phyloP scores from a whole-genome alignment of 2,888 invertebrate species.

The Chesias legatella region DNA sequence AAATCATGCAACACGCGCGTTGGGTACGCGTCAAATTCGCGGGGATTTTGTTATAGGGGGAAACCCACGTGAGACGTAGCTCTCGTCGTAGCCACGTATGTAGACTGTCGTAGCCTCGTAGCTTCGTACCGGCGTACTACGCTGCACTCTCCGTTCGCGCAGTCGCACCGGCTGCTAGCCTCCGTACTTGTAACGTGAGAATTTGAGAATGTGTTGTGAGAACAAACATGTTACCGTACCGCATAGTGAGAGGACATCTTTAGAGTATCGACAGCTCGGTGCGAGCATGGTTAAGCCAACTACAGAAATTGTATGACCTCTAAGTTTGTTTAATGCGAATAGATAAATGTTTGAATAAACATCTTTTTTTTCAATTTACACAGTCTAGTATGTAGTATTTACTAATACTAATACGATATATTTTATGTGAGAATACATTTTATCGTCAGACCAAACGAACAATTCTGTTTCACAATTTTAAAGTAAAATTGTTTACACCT shows the following conservation, averaged over 20 bases:
- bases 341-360: too few relatives aligned
- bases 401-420: too few relatives aligned
- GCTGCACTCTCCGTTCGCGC: conserved; percentile 59
- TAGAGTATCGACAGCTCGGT: conserved; percentile 22
- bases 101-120: conserved; percentile 52
- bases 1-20: conserved; percentile 61
- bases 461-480: too few relatives aligned
- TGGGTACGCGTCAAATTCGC: conserved; percentile 18
- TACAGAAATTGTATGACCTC: too few relatives aligned
- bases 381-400: too few relatives aligned
- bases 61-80: conserved; percentile 25
- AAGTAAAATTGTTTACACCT: too few relatives aligned
- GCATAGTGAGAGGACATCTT: conserved; percentile 25
- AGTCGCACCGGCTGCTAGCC: conserved; percentile 51
- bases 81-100: conserved; percentile 45
- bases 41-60: conserved; percentile 25
- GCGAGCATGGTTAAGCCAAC: neutral
- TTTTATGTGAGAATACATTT: too few relatives aligned
- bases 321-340: too few relatives aligned
- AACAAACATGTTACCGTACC: conserved; percentile 26
- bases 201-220: conserved; percentile 32
- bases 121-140: conserved; percentile 30
- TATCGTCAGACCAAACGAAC: too few relatives aligned
- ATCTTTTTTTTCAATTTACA: too few relatives aligned
- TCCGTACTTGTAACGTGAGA: conserved; percentile 26